A percentile compares a stretch with the other conserved stretches of the same genome.
phyloP scores from a whole-genome alignment of 2,113 vertebrate species.

The Heterocephalus glaber region DNA sequence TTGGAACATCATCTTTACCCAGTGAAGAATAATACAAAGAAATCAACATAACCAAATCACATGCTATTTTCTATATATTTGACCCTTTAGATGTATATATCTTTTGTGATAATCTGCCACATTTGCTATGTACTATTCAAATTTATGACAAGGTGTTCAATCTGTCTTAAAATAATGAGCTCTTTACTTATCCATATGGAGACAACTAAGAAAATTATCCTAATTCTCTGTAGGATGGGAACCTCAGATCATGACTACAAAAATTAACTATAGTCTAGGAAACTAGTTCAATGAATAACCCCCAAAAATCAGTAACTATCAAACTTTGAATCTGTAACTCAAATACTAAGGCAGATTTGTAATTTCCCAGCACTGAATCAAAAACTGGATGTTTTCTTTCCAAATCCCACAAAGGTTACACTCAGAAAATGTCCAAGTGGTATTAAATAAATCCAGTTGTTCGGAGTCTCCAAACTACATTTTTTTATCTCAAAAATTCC shows the following conservation, averaged over 20 bases:
- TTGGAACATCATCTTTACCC: neutral
- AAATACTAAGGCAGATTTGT: constrained; percentile 28
- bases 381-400: constrained; percentile 18
- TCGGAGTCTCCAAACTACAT: constrained; percentile 43
- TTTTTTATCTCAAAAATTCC: constrained; percentile 59
- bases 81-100: neutral
- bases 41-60: neutral
- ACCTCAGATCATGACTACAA: neutral
- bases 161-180: constrained; percentile 28
- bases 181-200: neutral
- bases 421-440: constrained; percentile 31
- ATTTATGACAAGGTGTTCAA: constrained; percentile 43
- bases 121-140: constrained; percentile 11
- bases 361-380: constrained; percentile 36
- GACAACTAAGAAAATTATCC: constrained; percentile 33
- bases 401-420: neutral
- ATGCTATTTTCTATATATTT: neutral
- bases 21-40: constrained; percentile 17
- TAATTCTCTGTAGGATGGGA: neutral
- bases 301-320: neutral
- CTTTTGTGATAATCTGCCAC: constrained; percentile 13
- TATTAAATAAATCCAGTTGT: constrained; percentile 45
- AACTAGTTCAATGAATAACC: constrained; percentile 36
- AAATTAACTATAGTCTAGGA: constrained; percentile 30
- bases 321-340: constrained; percentile 36